Conservation (phyloP, 2,888 invertebrate genomes). For the Tipula confusa region DNA sequence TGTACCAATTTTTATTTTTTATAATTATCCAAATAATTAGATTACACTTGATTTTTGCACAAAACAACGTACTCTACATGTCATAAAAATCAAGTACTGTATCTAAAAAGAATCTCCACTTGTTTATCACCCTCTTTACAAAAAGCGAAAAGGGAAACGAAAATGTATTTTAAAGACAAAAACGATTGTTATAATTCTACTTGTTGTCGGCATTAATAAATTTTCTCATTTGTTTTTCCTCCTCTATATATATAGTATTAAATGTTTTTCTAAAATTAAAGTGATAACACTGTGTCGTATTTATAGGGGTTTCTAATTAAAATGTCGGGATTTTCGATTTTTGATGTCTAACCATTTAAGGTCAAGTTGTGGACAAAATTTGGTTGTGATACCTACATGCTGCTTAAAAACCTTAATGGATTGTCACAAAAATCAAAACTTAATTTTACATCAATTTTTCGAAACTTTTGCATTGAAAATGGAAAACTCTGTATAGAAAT, state of each 20-base stretch:
- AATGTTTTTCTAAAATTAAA: neutral
- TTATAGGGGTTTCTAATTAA: no score
- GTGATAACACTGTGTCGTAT: neutral
- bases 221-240: neutral
- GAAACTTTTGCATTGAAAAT: no score
- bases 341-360: no score
- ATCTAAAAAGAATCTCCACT: neutral
- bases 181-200: neutral
- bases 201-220: neutral
- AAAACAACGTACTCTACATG: neutral
- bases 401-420: no score
- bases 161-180: neutral
- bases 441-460: no score
- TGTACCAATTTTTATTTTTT: neutral
- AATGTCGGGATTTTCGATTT: no score
- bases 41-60: neutral
- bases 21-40: neutral
- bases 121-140: neutral
- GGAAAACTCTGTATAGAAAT: no score
- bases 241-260: no score
- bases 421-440: no score
- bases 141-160: no score
- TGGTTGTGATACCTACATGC: no score
- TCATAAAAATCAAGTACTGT: neutral
- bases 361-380: no score